Percentiles rank a stretch among this genome's conserved stretches.
Evolutionary conservation across 37 sponge, comb jelly and placozoan species (phyloP).

Genomic region (Theonella swinhoei): DNA sequence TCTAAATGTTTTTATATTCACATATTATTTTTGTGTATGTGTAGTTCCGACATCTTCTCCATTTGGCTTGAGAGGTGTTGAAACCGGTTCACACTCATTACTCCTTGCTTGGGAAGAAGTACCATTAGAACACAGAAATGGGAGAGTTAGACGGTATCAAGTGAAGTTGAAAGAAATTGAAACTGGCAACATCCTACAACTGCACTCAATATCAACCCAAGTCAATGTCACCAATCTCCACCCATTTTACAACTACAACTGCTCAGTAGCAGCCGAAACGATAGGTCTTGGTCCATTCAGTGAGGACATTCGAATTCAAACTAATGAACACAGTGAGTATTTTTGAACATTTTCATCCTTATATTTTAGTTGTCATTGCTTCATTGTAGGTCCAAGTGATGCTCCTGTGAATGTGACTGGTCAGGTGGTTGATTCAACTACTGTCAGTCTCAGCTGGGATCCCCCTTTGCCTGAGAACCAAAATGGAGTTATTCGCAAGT

Average conservation of each 20-base stretch:
- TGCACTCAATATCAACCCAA: neutral
- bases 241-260: conserved; percentile 3
- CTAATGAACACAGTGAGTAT: neutral
- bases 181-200: neutral
- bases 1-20: too few species aligned
- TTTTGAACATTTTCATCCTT: too few species aligned
- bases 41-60: too few species aligned
- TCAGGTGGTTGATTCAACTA: neutral
- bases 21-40: too few species aligned
- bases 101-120: too few species aligned
- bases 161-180: too few species aligned
- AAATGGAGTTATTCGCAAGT: conserved; percentile 31
- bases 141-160: too few species aligned
- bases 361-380: too few species aligned
- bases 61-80: too few species aligned
- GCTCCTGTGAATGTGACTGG: neutral
- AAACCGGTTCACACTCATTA: too few species aligned
- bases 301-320: neutral
- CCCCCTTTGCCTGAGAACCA: conserved; percentile 12
- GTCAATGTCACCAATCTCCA: conserved; percentile 10
- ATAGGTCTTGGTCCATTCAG: conserved; percentile 11
- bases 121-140: too few species aligned
- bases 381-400: neutral
- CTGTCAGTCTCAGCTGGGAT: conserved; percentile 8
- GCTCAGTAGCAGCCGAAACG: conserved; percentile 11